phyloP scores from a whole-genome alignment of 2,797 vertebrate genomes.

The Buphagus erythrorhynchus region DNA sequence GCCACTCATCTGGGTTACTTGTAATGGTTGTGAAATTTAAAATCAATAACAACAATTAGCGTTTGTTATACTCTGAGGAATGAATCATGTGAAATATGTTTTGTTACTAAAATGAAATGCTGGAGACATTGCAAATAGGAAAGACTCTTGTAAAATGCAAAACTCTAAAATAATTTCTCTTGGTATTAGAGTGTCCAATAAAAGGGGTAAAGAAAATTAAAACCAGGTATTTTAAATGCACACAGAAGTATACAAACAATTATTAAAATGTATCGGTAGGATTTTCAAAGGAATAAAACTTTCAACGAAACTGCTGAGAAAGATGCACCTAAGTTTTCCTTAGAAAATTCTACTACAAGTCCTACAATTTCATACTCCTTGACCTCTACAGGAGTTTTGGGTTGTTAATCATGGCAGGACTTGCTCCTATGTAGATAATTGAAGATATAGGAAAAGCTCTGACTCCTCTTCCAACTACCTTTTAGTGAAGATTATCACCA shows the following conservation, averaged over 20 bases:
- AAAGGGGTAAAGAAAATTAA: not conserved
- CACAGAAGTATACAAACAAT: not conserved
- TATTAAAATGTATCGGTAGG: not conserved
- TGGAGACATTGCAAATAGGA: not conserved
- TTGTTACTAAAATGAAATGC: slow-evolving; percentile 71
- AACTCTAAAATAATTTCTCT: not conserved
- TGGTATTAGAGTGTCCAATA: not conserved
- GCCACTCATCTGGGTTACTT: slow-evolving; percentile 82
- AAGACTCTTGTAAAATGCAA: not conserved
- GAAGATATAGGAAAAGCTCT: not conserved
- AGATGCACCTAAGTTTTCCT: not conserved
- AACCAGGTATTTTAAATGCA: not conserved
- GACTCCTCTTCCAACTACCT: not conserved
- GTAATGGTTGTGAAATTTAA: slow-evolving; percentile 84
- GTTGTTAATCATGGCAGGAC: not conserved
- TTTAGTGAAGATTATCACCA: not conserved
- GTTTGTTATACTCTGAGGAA: slow-evolving; percentile 72
- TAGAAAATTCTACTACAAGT: not conserved
- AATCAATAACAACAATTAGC: slow-evolving; percentile 87
- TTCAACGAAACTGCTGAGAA: not conserved
- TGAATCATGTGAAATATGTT: slow-evolving; percentile 74
- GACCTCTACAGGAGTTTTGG: not conserved
- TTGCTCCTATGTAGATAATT: not conserved
- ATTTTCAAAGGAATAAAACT: not conserved
- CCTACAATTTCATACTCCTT: not conserved